A percentile compares a stretch with the other conserved stretches of the same genome.
These are phyloP conservation scores for Drosophila carrolli DNA, from an alignment of 1,140 invertebrate species.

Conservation along the genomic window DNA sequence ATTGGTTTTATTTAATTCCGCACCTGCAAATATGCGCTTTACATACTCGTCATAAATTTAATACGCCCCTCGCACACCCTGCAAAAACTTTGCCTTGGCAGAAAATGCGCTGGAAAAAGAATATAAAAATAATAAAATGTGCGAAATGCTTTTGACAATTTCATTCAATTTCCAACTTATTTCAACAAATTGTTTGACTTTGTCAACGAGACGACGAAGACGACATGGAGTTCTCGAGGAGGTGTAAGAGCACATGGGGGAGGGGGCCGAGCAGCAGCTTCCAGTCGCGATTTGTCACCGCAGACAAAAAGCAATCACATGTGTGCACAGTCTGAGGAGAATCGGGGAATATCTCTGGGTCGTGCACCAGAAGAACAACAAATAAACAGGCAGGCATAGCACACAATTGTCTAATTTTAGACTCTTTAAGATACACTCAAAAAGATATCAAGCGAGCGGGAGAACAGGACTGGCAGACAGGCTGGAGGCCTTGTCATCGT, in stretches of 20 bases:
- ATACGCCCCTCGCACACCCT: conserved; percentile 29
- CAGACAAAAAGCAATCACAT: conserved; percentile 76
- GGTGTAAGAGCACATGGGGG: conserved; percentile 3
- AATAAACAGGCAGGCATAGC: conserved; percentile 40
- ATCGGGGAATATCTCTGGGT: conserved; percentile 21
- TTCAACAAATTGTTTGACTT: conserved; percentile 81
- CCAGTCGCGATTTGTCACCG: conserved; percentile 67
- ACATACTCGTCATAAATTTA: neutral
- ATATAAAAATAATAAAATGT: conserved; percentile 70
- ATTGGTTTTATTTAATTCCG: neutral
- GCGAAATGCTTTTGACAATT: conserved; percentile 83
- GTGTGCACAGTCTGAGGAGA: conserved; percentile 47
- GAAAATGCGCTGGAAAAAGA: conserved; percentile 17
- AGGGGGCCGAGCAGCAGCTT: conserved; percentile 37
- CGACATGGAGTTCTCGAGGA: conserved; percentile 26
- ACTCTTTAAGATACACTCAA: conserved; percentile 83
- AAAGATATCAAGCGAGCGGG: conserved; percentile 60
- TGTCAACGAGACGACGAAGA: conserved; percentile 57
- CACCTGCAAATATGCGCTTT: no score
- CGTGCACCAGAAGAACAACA: conserved; percentile 38
- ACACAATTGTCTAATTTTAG: conserved; percentile 81
- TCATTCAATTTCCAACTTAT: conserved; percentile 83
- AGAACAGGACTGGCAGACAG: conserved; percentile 31
- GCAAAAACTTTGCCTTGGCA: conserved; percentile 38
- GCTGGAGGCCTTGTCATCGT: conserved; percentile 76